These are phyloP conservation scores for Epizoanthus stellaris DNA, from an alignment of 92 coral and sea anemone genomes.

Conservation along the genomic window DNA sequence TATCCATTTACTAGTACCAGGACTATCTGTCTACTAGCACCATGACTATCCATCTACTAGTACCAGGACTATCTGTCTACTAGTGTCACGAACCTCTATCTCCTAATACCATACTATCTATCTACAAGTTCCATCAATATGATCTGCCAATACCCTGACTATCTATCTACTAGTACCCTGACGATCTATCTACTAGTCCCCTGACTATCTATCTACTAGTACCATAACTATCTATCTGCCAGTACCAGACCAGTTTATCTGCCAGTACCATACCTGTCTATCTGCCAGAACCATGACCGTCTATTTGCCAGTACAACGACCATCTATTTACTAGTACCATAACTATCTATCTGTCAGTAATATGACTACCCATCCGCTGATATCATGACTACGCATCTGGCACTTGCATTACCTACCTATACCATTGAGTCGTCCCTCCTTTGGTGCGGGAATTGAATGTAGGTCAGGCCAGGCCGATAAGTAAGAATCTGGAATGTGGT, in stretches of 20 bases:
- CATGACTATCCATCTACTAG: too few relatives aligned
- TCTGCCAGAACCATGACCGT: background rate
- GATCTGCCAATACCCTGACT: too few relatives aligned
- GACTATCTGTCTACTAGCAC: too few relatives aligned
- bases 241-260: background rate
- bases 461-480: constrained; percentile 55
- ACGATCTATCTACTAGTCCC: background rate
- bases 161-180: background rate
- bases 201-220: too few relatives aligned
- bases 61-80: too few relatives aligned
- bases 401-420: constrained; percentile 57
- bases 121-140: too few relatives aligned
- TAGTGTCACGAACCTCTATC: too few relatives aligned
- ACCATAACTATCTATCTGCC: background rate
- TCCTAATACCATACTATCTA: too few relatives aligned
- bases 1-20: too few relatives aligned
- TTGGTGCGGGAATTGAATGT: constrained; percentile 67
- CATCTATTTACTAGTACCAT: too few relatives aligned
- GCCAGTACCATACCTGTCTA: background rate
- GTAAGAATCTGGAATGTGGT: constrained; percentile 80
- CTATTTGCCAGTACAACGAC: too few relatives aligned
- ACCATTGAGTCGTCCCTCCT: constrained; percentile 82
- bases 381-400: background rate
- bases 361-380: background rate
- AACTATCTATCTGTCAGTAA: background rate